Percentiles rank a stretch among this genome's conserved stretches.
Evolutionary conservation across 1,140 invertebrate species (phyloP).

Genomic region (Aphaenogaster ashmeadi): DNA sequence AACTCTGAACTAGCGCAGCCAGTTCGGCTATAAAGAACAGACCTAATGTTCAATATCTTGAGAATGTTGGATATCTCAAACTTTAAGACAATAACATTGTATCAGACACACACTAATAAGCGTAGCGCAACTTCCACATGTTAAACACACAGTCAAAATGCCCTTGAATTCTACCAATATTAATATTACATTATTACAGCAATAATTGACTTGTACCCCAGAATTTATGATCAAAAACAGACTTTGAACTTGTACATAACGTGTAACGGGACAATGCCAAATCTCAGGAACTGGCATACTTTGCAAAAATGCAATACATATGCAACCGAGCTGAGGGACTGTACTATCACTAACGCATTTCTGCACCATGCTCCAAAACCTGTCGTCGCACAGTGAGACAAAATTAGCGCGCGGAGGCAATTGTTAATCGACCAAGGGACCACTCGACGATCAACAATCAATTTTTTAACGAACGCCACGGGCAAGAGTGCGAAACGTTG

Average conservation of each 20-base stretch:
- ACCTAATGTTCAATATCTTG: not conserved
- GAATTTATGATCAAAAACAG: not conserved
- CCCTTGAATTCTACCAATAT: not conserved
- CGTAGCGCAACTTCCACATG: not conserved
- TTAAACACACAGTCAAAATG: not conserved
- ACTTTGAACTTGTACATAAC: not conserved
- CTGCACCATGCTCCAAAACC: too few species aligned
- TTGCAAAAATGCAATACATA: not conserved
- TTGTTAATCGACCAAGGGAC: not conserved
- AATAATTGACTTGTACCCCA: not conserved
- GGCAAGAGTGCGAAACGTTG: not conserved
- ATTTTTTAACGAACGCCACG: not conserved
- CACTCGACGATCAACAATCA: not conserved
- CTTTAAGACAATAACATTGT: not conserved
- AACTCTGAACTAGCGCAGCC: too few species aligned
- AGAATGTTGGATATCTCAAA: not conserved
- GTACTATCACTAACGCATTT: not conserved
- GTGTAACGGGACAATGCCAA: not conserved
- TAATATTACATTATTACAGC: not conserved
- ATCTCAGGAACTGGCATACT: not conserved
- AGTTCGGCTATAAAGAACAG: too few species aligned
- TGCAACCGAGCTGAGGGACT: not conserved
- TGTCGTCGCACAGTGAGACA: not conserved
- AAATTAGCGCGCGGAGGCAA: not conserved
- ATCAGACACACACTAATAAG: not conserved